Percentiles rank a stretch among this genome's conserved stretches.
phyloP scores from a whole-genome alignment of 2,888 invertebrate species.

The Lasius platythorax region DNA sequence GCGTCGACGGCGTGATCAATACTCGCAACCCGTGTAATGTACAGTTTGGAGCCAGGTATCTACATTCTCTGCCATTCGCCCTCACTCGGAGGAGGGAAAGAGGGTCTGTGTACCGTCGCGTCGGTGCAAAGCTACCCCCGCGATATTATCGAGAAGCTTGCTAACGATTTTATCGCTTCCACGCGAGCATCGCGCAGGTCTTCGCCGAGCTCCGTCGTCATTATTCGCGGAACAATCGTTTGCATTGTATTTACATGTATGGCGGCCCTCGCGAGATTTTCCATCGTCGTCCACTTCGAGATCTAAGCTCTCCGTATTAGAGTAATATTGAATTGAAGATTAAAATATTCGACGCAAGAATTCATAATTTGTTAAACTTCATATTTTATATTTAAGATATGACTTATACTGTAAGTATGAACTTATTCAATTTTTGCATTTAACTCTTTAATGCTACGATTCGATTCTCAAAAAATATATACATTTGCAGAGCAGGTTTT shows the following conservation, averaged over 20 bases:
- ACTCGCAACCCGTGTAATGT: conserved; percentile 67
- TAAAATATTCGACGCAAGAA: background rate
- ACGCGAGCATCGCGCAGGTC: conserved; percentile 7
- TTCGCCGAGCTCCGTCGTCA: conserved; percentile 7
- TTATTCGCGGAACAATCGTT: conserved; percentile 10
- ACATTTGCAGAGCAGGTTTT: background rate
- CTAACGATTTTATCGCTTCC: conserved; percentile 68
- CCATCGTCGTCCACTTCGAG: background rate
- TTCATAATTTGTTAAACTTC: background rate
- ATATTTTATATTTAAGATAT: background rate
- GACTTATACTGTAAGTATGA: background rate
- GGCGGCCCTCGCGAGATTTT: background rate
- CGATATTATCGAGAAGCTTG: conserved; percentile 32
- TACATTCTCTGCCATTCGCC: conserved; percentile 66
- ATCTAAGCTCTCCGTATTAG: background rate
- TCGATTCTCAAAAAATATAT: background rate
- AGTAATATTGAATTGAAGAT: background rate
- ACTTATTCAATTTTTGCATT: background rate
- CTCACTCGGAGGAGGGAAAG: conserved; percentile 64
- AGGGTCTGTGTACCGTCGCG: conserved; percentile 45
- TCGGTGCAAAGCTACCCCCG: conserved; percentile 62
- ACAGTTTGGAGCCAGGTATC: conserved; percentile 65
- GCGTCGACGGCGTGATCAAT: conserved; percentile 72
- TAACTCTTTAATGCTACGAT: background rate
- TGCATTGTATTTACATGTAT: background rate